Evolutionary conservation across 2,797 vertebrate species (phyloP).

Genomic region (Hydrolagus colliei): DNA sequence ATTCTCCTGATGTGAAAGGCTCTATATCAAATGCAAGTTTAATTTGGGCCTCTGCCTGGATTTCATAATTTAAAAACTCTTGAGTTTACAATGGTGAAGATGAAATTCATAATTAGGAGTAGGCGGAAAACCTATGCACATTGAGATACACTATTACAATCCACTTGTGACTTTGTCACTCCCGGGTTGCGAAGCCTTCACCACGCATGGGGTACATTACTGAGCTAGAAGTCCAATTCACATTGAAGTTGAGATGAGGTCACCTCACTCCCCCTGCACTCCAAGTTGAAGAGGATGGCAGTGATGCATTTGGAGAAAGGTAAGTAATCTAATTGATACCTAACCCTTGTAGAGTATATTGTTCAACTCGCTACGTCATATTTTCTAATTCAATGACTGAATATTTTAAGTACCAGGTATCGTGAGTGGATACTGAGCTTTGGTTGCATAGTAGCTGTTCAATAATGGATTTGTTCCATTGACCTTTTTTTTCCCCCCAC

Average conservation of each 20-base stretch:
- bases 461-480: background rate
- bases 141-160: too few relatives aligned
- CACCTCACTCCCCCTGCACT: background rate
- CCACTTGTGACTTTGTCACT: background rate
- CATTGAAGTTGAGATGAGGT: constrained; percentile 4
- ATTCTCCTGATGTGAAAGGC: too few relatives aligned
- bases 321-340: background rate
- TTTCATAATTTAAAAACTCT: too few relatives aligned
- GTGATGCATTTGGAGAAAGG: background rate
- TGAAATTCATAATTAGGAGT: too few relatives aligned
- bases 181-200: background rate
- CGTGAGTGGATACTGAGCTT: background rate
- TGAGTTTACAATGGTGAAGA: too few relatives aligned
- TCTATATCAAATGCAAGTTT: too few relatives aligned
- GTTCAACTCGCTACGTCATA: background rate
- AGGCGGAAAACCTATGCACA: too few relatives aligned
- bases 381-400: background rate
- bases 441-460: background rate
- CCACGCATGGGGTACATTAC: too few relatives aligned
- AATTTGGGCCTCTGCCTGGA: too few relatives aligned
- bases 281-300: background rate
- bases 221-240: background rate
- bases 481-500: background rate
- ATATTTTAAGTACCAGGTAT: background rate
- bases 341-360: background rate